phyloP scores from a whole-genome alignment of 2,888 invertebrate genomes.

The Phyto melanocephala region DNA sequence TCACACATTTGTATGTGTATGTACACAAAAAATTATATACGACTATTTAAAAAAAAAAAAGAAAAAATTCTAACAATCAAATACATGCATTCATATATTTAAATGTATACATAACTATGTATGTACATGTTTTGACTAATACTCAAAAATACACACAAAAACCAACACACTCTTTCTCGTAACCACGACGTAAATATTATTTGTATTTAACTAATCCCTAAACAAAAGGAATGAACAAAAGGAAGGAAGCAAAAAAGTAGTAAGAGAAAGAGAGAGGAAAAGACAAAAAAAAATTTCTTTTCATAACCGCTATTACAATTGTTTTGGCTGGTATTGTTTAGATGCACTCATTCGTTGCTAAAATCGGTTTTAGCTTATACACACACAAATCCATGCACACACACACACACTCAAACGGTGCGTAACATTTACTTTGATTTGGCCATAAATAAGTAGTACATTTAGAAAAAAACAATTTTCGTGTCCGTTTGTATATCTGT shows the following conservation, averaged over 20 bases:
- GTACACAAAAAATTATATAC: not conserved
- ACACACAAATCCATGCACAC: not conserved
- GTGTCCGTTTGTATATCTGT: too few relatives aligned
- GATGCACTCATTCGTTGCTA: conserved; percentile 43
- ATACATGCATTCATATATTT: not conserved
- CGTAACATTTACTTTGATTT: conserved; percentile 17
- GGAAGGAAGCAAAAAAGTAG: conserved; percentile 6
- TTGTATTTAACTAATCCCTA: conserved; percentile 20
- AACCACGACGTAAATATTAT: conserved; percentile 39
- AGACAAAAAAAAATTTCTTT: not conserved
- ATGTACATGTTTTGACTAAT: not conserved
- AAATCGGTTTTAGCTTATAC: not conserved
- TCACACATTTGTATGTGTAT: not conserved
- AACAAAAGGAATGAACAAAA: conserved; percentile 12
- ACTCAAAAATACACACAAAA: not conserved
- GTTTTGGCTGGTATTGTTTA: conserved; percentile 37
- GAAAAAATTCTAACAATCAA: not conserved
- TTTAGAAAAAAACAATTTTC: too few relatives aligned
- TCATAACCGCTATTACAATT: conserved; percentile 27
- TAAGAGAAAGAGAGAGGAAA: not conserved
- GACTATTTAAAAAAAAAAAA: not conserved
- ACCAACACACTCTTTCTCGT: not conserved
- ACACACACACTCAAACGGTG: not conserved
- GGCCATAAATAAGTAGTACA: not conserved
- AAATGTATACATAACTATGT: not conserved